These are phyloP conservation scores for Gouania willdenowi DNA, from an alignment of 2,797 vertebrate genomes.

Conservation along the genomic window DNA sequence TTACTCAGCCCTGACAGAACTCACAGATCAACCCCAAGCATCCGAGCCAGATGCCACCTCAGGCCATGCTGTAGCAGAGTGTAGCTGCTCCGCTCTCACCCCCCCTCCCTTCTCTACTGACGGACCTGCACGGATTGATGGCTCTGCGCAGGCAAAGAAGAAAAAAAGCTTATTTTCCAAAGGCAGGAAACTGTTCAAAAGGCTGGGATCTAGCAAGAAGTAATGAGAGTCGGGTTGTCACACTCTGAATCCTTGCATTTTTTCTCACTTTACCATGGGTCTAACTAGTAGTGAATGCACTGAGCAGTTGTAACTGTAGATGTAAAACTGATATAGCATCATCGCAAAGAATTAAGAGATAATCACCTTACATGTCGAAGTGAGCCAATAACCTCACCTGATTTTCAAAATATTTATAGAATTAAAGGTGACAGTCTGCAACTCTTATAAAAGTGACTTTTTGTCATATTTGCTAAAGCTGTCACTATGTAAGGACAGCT, in stretches of 20 bases:
- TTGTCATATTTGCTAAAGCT: no score
- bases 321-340: no score
- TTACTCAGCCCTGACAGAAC: not conserved
- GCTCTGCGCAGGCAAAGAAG: constrained; percentile 72
- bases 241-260: constrained; percentile 54
- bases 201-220: constrained; percentile 87
- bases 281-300: no score
- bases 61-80: constrained; percentile 11
- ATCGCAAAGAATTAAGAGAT: no score
- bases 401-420: no score
- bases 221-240: constrained; percentile 54
- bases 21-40: not conserved
- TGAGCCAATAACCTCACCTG: no score
- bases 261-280: no score
- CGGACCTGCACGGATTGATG: constrained; percentile 29
- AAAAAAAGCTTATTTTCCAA: constrained; percentile 89
- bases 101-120: constrained; percentile 20
- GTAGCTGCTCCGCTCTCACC: constrained; percentile 12
- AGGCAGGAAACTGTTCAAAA: constrained; percentile 88
- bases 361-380: no score
- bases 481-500: no score
- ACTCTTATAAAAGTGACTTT: no score
- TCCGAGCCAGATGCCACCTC: not conserved
- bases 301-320: no score
- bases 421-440: no score